Evolutionary conservation across 2,888 invertebrate genomes (phyloP), one percentile per base, ranked within the genome.

Genomic region (Ypsolopha sequella): DNA sequence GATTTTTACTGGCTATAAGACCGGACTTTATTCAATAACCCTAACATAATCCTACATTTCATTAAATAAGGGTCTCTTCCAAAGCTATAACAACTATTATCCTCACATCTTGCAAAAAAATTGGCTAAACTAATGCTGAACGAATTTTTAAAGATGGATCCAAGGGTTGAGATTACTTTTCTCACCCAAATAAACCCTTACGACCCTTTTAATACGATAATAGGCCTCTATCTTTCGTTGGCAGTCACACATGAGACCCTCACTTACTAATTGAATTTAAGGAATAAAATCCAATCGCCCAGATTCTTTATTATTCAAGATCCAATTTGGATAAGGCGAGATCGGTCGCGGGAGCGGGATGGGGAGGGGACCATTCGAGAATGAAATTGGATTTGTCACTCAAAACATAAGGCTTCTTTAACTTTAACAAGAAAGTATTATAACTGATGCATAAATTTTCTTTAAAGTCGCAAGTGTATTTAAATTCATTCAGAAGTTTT

Each of bases 281-380:
- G 87, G 85, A 87, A 87, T 87, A 87, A 87, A 87, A 87, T 87
- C 87, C 87, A 87, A 87, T 87, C 87, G 85, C 79, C 76, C 78
- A 81, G 85, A 87, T 87, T 87, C 87, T 87, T 87, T 87, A 87
- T 87, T 87, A 87, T 87, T 87, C 87, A 87, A 87, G 87, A 87
- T 87, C 86, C 87, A 87, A 87, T 87, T 87, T 87, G 87, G 87
- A 87, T 87, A 87, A 87, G 85, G 85, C 79, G 80, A 84, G 85
- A 85, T 84, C 84, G 85, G 85, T 76, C 80, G 69, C 65, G 72
- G 73, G 71, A 60, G 70, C 60, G 69, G 69, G 65, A 62, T 60
- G 66, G 64, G 72, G 24, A 24, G 24, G 69, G 76, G 80, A 81
- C 79, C 78, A 82, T 76, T 73, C 76, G 79, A 78, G 80, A 84